phyloP scores from a whole-genome alignment of 1,140 invertebrate genomes.

The Pseudomyrmex sp. region DNA sequence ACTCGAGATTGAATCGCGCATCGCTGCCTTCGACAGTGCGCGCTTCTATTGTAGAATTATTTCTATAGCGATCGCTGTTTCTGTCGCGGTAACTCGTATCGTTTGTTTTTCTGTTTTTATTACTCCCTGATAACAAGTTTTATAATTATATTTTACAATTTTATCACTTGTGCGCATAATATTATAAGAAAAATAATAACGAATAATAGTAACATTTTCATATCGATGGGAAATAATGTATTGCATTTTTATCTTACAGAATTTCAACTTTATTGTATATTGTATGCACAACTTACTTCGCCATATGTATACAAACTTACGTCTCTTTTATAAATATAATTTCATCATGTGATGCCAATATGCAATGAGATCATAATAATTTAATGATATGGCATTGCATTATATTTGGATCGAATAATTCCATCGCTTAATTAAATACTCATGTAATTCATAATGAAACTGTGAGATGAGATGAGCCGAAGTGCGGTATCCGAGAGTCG shows the following conservation, averaged over 20 bases:
- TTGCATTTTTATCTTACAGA: conserved; percentile 10
- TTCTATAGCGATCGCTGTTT: conserved; percentile 2
- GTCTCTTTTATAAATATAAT: conserved; percentile 26
- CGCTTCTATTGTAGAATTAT: conserved; percentile 27
- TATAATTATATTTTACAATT: conserved; percentile 8
- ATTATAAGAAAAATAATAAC: neutral
- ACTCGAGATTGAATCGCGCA: conserved; percentile 42
- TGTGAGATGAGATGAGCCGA: neutral
- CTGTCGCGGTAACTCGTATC: neutral
- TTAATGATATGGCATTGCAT: conserved; percentile 10
- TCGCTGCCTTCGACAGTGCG: conserved; percentile 14
- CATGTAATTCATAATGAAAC: neutral
- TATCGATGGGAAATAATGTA: conserved; percentile 11
- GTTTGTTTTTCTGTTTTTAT: neutral
- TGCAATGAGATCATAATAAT: neutral
- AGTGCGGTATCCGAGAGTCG: neutral
- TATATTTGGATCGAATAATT: conserved; percentile 18
- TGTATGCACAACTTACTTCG: conserved; percentile 5
- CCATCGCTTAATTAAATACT: neutral
- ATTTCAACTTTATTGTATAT: neutral
- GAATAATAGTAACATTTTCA: neutral
- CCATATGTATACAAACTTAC: neutral
- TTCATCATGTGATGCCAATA: neutral
- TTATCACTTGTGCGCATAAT: too few species aligned
- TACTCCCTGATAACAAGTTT: neutral